Evolutionary conservation across 2,113 vertebrate species (phyloP), one percentile per base, ranked within the genome.

Genomic region (Nothoprocta perdicaria): DNA sequence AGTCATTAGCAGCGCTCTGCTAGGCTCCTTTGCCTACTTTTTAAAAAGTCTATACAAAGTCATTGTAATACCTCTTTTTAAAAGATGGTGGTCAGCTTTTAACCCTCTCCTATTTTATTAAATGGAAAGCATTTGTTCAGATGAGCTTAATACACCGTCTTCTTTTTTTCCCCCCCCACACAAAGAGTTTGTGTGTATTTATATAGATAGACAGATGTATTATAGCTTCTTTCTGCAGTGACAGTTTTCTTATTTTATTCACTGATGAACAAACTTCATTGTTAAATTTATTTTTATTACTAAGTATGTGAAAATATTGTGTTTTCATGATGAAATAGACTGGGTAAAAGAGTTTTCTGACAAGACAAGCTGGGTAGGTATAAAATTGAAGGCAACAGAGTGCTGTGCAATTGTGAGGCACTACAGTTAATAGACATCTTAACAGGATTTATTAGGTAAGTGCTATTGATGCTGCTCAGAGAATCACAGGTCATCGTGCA

Each of bases 21-120:
- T 35, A 10, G 75, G 33, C 40, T 78, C 16, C 46, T 88, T n/a
- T 65, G 14, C 24, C n/a, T 46, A 31, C 66, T 65, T 80, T 63
- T 9, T n/a, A 60, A 85, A 50, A n/a, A 40, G 16, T 16, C 38
- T 41, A 23, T 41, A 43, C 24, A 50, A 52, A 67, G 9, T 2
- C 23, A 77, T 71, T 0, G 0, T 52, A 43, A 17, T 31, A 1
- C 23, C 75, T 72, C 1, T 0, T 65, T 91, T 78, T 53, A 35
- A 48, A 29, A 43, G 23, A 6, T 90, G 43, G 21, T 62, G 77
- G 41, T 21, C 15, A 14, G 24, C 11, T 92, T 68, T 71, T 60
- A 74, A 29, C 27, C 8, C 62, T 60, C 4, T 80, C 46, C 65
- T 23, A 57, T n/a, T 23, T 66, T 29, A 31, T 26, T 75, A 13